Evolutionary conservation across 2,113 vertebrate genomes (phyloP), one percentile per base, ranked within the genome.

Genomic region (Isichthys henryi): DNA sequence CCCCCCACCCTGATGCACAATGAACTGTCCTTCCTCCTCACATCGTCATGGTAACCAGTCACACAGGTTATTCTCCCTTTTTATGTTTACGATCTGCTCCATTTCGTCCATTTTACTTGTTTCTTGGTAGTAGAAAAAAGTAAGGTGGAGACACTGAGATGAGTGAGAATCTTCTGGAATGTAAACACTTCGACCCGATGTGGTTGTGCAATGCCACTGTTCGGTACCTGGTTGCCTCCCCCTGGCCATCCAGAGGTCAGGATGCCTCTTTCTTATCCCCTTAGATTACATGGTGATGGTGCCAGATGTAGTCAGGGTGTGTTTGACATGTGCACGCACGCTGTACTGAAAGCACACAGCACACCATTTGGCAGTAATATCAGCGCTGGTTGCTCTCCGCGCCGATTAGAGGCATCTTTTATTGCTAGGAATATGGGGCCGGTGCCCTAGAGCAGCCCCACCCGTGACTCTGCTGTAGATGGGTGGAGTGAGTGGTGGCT

Each of bases 401-500:
- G 19, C 53, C 53, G 53, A 56, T 56, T 21, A 49, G 46, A 50
- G 7, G 0, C 7, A 11, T 23, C 45, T 8, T 45, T 84, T 84
- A 48, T 48, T 84, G 45, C 39, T 2, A 13, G 35, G 21, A 27
- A 19, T n/a, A 5, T n/a, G 46, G 46, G 31, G 15, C 9, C 9
- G 1, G 58, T 31, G 70, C 31, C 70, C 70, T 0, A 7, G 35
- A 4, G 77, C 87, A 89, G 82, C 27, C 89, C 87, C n/a, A 11
- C 89, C n/a, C 52, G 39, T 88, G 39, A 35, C 21, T 13, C 46
- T 88, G 45, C 86, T 87, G 56, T 5, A 56, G 13, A 66, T 23
- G 49, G 70, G 74, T 45, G 92, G 92, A 90, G 91, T 89, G 85
- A 87, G 92, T 87, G 86, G 56, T 52, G 66, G 50, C 74, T 87